A percentile compares a stretch with the other conserved stretches of the same genome.
Conservation (phyloP, 2,113 vertebrate species). For the Gymnobelideus leadbeateri region DNA sequence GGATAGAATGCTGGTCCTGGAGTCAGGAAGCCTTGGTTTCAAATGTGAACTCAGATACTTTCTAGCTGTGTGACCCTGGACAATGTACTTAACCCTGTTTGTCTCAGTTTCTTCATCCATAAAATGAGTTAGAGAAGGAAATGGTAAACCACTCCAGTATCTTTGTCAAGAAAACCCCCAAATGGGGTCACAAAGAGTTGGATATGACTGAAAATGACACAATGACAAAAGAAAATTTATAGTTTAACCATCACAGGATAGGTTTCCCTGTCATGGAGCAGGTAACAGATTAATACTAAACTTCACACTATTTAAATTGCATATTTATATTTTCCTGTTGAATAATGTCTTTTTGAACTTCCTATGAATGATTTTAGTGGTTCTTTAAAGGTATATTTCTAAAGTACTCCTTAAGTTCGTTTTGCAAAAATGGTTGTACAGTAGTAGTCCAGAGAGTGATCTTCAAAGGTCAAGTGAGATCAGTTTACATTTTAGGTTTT, state of each 20-base stretch:
- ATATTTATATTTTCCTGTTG: constrained; percentile 19
- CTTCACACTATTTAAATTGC: constrained; percentile 28
- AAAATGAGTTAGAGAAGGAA: too few species aligned
- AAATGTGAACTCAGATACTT: too few species aligned
- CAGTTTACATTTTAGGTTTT: background rate
- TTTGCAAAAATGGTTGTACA: constrained; percentile 17
- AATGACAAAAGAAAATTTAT: constrained; percentile 6
- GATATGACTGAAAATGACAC: too few species aligned
- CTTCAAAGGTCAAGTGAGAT: background rate
- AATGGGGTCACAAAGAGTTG: too few species aligned
- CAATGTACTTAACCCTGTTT: too few species aligned
- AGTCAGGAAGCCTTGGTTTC: too few species aligned
- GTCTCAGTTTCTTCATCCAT: too few species aligned
- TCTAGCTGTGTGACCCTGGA: too few species aligned
- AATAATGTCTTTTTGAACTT: constrained; percentile 8
- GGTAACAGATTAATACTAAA: constrained; percentile 26
- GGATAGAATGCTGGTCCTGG: too few species aligned
- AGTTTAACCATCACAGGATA: constrained; percentile 29
- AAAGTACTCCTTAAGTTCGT: constrained; percentile 17
- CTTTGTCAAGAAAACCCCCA: too few species aligned
- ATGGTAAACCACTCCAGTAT: too few species aligned
- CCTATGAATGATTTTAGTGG: background rate
- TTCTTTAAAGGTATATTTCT: constrained; percentile 19
- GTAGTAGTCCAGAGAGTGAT: background rate
- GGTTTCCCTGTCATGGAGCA: background rate